Evolutionary conservation across 2,113 vertebrate genomes (phyloP), one percentile per base, ranked within the genome.

Genomic region (Melozone crissalis): DNA sequence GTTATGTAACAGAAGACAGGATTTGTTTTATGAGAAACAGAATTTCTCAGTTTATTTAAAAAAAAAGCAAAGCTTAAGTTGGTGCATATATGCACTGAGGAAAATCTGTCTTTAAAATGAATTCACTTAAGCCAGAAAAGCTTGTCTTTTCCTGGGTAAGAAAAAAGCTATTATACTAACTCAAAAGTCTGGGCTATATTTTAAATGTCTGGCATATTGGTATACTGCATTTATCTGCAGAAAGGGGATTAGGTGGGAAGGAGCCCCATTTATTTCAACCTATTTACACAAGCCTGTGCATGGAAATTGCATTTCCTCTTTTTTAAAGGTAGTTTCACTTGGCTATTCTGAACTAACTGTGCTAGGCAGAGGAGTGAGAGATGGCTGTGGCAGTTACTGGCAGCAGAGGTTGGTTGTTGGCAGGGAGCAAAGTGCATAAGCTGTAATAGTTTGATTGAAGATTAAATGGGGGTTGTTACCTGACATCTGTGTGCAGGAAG

Each of bases 41-140:
- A 88, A 68, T 44, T 71, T 61, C n/a, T 80, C 46, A 44, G 27
- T 87, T 85, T 52, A 41, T 71, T 37, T 69, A 87, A 78, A 89
- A 78, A 22, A 20, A 78, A 84, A 39, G 9, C 19, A 82, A 88
- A 51, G 13, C 15, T 61, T 63, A 80, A 49, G 24, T 59, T 95
- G 83, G 39, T 88, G 46, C 30, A 4, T 83, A 89, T 76, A 63
- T 39, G 69, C 23, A 15, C 43, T 68, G 77, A 91, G 47, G 30
- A 95, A 61, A 82, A 46, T 47, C 24, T 88, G 35, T 72, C 82
- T 89, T 87, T 83, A 82, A 92, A 22, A 44, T 79, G 44, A 76
- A 72, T 95, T 96, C 17, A 43, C 84, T 90, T 94, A 85, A 92
- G 35, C 75, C 78, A 80, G 89, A 89, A 93, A 51, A 93, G 10